A percentile compares a stretch with the other conserved stretches of the same genome.
Evolutionary conservation across 2,888 invertebrate species (phyloP).

Genomic region (Amaurobius ferox): DNA sequence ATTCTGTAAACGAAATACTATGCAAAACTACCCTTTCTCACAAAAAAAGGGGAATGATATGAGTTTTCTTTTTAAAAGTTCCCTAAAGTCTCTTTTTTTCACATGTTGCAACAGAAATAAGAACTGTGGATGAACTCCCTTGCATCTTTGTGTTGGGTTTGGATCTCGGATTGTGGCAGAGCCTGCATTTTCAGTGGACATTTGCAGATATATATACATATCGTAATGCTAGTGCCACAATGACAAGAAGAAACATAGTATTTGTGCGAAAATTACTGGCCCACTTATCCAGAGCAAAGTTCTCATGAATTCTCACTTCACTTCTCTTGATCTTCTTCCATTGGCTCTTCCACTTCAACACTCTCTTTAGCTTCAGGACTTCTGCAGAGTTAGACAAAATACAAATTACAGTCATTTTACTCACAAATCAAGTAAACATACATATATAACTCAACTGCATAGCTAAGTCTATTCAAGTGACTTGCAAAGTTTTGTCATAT

Average conservation of each 20-base stretch:
- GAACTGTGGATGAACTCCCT: neutral
- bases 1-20: slow-evolving; percentile 50
- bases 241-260: slow-evolving; percentile 53
- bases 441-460: too few relatives aligned
- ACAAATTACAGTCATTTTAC: neutral
- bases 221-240: slow-evolving; percentile 44
- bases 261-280: slow-evolving; percentile 60
- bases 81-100: neutral
- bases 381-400: too few relatives aligned
- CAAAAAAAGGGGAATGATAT: slow-evolving; percentile 47
- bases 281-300: slow-evolving; percentile 30
- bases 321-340: slow-evolving; percentile 74
- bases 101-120: neutral
- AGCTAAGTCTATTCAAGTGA: too few relatives aligned
- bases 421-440: neutral
- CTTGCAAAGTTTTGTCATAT: too few relatives aligned
- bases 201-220: slow-evolving; percentile 38
- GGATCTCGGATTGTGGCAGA: slow-evolving; percentile 34
- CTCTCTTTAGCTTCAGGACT: slow-evolving; percentile 62
- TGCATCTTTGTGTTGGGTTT: neutral
- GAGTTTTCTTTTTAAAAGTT: slow-evolving; percentile 21
- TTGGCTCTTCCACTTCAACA: slow-evolving; percentile 72
- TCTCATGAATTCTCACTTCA: slow-evolving; percentile 17
- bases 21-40: slow-evolving; percentile 27
- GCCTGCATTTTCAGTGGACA: slow-evolving; percentile 47